Base-by-base conservation (phyloP, 2,888 invertebrate species). In the Hybos culiciformis region DNA sequence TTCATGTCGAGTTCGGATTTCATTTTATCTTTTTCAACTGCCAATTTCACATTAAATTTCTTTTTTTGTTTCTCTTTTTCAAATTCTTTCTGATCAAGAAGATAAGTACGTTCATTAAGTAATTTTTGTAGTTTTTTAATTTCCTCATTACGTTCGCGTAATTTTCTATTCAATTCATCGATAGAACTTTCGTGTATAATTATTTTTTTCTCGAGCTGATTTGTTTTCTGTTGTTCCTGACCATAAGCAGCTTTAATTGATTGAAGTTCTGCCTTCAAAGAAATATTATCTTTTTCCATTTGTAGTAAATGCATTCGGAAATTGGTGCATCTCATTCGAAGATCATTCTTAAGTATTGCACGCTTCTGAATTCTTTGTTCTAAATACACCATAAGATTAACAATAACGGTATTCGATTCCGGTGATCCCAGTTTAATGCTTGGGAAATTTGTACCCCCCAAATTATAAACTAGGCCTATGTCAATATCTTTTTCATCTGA, bases 381-480 rank as follows among this genome's bases (percentile, higher is more conserved):
- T 44, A 86, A 69, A 60, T 78, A 81, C 2, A 73, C 74, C 66
- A 79, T 75, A 1, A 87, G 60, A 51, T 75, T 76, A 37, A 75
- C 74, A 9, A 83, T 72, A 23, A 77, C 68, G 40, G 75, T 71
- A 43, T 74, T 73, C 34, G 79, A 76, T 54, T 80, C 75, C 0
- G 80, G 75, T 49, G 74, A 74, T 44, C 73, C 73, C 21, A 80
- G 64, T 56, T 83, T 76, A 21, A 84, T 65, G 44, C 80, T 73
- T 0, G 87, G 86, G 60, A 86, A 84, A 45, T 79, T 77, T 8
- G 81, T 77, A n/a, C n/a, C n/a, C 1, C 83, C 83, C 37, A 85
- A 66, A 41, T 77, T 78, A 54, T 81, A 82, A 0, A 82, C 80
- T 20, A 81, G 62, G 3, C 77, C 80, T 41, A 80, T 57, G 53